These are phyloP conservation scores for Callosobruchus maculatus DNA, from an alignment of 2,888 invertebrate species.

Conservation along the genomic window DNA sequence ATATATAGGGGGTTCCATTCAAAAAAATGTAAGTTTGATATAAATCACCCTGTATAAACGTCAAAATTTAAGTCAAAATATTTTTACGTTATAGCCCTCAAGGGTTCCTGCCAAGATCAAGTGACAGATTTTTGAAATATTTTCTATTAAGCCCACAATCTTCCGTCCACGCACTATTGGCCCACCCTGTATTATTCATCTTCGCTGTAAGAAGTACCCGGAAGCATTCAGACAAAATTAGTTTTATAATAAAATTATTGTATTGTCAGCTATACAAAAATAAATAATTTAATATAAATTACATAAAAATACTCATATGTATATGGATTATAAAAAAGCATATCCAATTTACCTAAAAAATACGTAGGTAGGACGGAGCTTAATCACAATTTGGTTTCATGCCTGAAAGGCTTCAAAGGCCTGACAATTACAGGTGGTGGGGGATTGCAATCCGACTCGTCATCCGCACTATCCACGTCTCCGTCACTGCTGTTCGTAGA, in stretches of 20 bases:
- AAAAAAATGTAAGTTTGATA: too few relatives aligned
- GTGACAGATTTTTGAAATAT: too few relatives aligned
- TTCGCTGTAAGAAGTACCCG: too few relatives aligned
- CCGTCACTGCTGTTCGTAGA: constrained; percentile 81
- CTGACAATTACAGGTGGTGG: constrained; percentile 44
- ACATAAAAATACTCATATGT: not conserved
- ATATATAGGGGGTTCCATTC: too few relatives aligned
- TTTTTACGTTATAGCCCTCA: too few relatives aligned
- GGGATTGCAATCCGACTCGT: constrained; percentile 51
- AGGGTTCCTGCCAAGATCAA: too few relatives aligned
- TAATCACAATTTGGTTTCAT: constrained; percentile 58
- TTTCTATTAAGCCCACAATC: too few relatives aligned
- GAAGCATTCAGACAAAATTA: not conserved
- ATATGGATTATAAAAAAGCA: not conserved
- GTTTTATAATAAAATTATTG: constrained; percentile 17
- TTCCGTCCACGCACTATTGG: too few relatives aligned
- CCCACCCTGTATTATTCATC: too few relatives aligned
- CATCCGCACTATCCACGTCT: constrained; percentile 79
- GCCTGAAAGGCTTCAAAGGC: constrained; percentile 52
- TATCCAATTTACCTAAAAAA: not conserved
- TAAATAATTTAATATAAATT: constrained; percentile 24
- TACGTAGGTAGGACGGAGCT: not conserved
- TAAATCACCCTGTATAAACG: too few relatives aligned
- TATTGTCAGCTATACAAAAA: constrained; percentile 14
- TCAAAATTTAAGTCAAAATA: too few relatives aligned